phyloP scores from a whole-genome alignment of 35 echinoderm and acorn worm species.

The Eucidaris tribuloides region DNA sequence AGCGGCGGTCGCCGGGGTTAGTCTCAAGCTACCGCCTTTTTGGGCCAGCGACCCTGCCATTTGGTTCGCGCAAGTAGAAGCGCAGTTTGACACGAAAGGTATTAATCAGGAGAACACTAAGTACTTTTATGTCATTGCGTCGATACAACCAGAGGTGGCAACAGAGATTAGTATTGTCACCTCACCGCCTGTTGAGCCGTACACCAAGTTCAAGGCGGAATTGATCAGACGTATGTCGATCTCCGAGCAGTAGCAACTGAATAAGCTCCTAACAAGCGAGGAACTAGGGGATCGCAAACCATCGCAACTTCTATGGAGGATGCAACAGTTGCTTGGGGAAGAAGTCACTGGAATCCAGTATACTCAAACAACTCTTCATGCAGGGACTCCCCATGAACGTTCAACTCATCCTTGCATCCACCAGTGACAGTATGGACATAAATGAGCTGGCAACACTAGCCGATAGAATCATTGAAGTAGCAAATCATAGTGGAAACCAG shows the following conservation, averaged over 20 bases:
- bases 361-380: not conserved
- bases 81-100: slow-evolving; percentile 24
- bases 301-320: not conserved
- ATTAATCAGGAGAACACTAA: slow-evolving; percentile 23
- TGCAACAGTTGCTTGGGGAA: not conserved
- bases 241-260: slow-evolving; percentile 9
- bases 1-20: slow-evolving; percentile 1
- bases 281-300: slow-evolving; percentile 26
- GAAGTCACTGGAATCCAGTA: too few species aligned
- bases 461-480: slow-evolving; percentile 8
- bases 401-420: slow-evolving; percentile 13
- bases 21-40: slow-evolving; percentile 49
- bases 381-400: slow-evolving; percentile 6
- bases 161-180: slow-evolving; percentile 36
- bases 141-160: slow-evolving; percentile 6
- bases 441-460: not conserved
- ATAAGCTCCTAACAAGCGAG: slow-evolving; percentile 16
- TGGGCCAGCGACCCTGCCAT: slow-evolving; percentile 57
- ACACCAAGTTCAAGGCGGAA: slow-evolving; percentile 12
- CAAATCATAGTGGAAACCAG: not conserved
- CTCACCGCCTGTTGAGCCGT: not conserved
- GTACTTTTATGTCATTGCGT: slow-evolving; percentile 26
- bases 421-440: not conserved
- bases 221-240: slow-evolving; percentile 16
- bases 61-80: slow-evolving; percentile 57